These are phyloP conservation scores for Pherbina coryleti DNA, from an alignment of 2,888 invertebrate species.

Conservation along the genomic window DNA sequence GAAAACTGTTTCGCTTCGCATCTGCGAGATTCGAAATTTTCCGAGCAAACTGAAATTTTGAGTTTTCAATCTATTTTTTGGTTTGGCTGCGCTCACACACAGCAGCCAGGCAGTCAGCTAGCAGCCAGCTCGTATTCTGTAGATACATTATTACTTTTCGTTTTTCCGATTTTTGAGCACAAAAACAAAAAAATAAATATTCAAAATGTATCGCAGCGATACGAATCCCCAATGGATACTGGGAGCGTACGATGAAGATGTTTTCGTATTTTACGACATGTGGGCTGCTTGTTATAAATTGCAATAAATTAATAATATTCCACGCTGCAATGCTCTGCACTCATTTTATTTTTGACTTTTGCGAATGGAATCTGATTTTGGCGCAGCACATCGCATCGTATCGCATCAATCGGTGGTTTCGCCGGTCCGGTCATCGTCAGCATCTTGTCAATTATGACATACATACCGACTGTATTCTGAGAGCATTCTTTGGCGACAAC, in stretches of 20 bases:
- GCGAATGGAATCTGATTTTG: neutral
- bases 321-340: neutral
- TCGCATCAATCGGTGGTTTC: slow-evolving; percentile 4
- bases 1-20: slow-evolving; percentile 56
- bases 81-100: slow-evolving; percentile 6
- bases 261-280: neutral
- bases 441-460: neutral
- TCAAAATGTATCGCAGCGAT: neutral
- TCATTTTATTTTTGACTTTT: neutral
- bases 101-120: slow-evolving; percentile 11
- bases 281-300: slow-evolving; percentile 1
- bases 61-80: neutral
- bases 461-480: neutral
- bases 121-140: neutral
- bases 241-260: neutral
- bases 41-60: neutral
- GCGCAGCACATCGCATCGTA: neutral
- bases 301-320: slow-evolving; percentile 13
- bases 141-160: neutral
- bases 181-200: neutral
- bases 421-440: neutral
- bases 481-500: neutral
- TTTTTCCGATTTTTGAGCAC: neutral
- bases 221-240: neutral
- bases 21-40: slow-evolving; percentile 19